Evolutionary conservation across 2,113 vertebrate species (phyloP).

Genomic region (Sorex fumeus): DNA sequence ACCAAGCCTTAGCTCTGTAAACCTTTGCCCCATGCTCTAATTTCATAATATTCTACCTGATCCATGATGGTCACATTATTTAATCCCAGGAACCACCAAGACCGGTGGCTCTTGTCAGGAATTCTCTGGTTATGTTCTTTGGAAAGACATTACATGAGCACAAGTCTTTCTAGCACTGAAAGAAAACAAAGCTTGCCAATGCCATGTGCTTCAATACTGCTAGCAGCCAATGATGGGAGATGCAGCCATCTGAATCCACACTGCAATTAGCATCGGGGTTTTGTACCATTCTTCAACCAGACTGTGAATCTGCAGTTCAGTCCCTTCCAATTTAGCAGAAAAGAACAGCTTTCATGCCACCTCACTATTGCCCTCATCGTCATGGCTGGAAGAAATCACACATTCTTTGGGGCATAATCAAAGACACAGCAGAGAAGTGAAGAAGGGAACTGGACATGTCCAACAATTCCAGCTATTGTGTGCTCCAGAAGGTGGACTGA

Average conservation of each 20-base stretch:
- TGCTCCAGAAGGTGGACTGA: not conserved
- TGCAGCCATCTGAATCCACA: not conserved
- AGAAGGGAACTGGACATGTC: not conserved
- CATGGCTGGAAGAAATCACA: constrained; percentile 20
- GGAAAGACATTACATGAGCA: constrained; percentile 5
- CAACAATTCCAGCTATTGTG: not conserved
- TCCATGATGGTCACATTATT: too few species aligned
- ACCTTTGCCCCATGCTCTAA: constrained; percentile 32
- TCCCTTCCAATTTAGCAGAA: not conserved
- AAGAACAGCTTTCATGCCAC: not conserved
- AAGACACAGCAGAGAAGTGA: not conserved
- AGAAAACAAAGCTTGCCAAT: constrained; percentile 12
- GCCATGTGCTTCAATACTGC: not conserved
- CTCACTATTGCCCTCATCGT: not conserved
- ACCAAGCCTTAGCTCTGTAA: constrained; percentile 56
- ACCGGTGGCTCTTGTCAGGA: constrained; percentile 24
- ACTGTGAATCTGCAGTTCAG: not conserved
- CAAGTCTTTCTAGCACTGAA: not conserved
- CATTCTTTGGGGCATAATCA: constrained; percentile 46
- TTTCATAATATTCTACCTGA: not conserved
- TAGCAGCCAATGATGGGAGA: not conserved
- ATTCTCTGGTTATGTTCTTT: constrained; percentile 36
- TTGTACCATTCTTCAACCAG: not conserved
- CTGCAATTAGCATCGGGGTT: not conserved
- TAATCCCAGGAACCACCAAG: not conserved